These are phyloP conservation scores for Synanceia verrucosa DNA, from an alignment of 2,797 vertebrate species.

Conservation along the genomic window DNA sequence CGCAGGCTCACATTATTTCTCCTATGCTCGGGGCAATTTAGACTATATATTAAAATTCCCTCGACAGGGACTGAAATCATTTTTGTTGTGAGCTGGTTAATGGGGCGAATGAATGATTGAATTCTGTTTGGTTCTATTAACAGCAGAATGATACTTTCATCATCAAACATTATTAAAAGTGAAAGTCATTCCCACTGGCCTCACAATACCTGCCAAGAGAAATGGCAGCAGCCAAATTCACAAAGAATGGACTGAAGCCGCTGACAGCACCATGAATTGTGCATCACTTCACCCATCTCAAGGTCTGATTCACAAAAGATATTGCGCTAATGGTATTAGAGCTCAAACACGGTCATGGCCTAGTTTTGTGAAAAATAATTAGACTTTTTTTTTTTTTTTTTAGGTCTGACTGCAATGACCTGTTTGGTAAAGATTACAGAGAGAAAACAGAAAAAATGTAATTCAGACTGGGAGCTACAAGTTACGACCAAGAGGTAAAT, in stretches of 20 bases:
- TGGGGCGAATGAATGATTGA: neutral
- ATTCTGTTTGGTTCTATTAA: neutral
- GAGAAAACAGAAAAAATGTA: neutral
- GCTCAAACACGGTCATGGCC: neutral
- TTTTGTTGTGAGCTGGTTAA: neutral
- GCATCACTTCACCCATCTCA: too few relatives aligned
- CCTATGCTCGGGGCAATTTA: neutral
- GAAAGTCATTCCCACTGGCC: neutral
- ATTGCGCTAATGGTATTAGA: neutral
- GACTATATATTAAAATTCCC: neutral
- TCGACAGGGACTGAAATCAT: neutral
- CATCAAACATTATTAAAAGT: conserved; percentile 1
- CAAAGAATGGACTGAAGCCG: too few relatives aligned
- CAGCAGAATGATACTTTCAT: neutral
- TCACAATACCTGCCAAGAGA: neutral
- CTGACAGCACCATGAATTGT: neutral
- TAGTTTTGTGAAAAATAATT: too few relatives aligned
- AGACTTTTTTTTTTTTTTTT: too few relatives aligned
- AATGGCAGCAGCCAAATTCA: neutral
- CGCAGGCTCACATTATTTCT: neutral
- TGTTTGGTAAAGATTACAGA: neutral
- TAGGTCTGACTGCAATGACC: neutral
- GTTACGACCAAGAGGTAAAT: neutral
- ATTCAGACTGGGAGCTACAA: neutral
- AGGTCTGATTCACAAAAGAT: too few relatives aligned